phyloP scores from a whole-genome alignment of 2,888 invertebrate species.

The Taphrorychus bicolor region DNA sequence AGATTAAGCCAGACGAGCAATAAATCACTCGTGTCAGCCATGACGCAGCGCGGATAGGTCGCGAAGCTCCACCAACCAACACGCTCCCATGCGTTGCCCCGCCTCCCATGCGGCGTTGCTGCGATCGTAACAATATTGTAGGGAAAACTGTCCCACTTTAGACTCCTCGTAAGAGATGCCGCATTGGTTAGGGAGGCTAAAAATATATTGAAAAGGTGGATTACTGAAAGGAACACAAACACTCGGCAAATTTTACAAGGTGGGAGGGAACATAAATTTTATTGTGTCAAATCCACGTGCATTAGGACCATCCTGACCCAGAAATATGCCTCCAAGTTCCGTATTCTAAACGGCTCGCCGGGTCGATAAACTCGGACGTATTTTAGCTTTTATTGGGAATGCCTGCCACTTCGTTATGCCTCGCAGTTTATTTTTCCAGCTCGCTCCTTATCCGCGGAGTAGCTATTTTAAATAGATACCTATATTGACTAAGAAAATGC shows the following conservation, averaged over 20 bases:
- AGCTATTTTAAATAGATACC: constrained; percentile 5
- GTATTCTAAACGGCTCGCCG: constrained; percentile 1
- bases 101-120: no score
- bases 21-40: no score
- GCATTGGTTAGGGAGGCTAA: no score
- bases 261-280: not conserved
- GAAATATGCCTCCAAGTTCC: constrained; percentile 3
- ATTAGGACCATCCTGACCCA: constrained; percentile 10
- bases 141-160: no score
- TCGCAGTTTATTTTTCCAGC: not conserved
- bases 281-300: not conserved
- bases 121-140: no score
- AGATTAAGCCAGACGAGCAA: no score
- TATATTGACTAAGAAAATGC: not conserved
- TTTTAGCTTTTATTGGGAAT: constrained; percentile 18
- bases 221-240: not conserved
- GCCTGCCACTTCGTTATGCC: constrained; percentile 5
- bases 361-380: constrained; percentile 8
- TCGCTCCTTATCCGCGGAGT: not conserved
- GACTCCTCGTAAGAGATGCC: no score
- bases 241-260: not conserved
- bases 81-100: no score
- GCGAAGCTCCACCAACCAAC: no score
- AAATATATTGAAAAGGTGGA: not conserved
- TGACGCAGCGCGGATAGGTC: no score